Evolutionary conservation across 1,140 invertebrate species (phyloP), one percentile per base, ranked within the genome.

Genomic region (Protaetia brevitarsis): DNA sequence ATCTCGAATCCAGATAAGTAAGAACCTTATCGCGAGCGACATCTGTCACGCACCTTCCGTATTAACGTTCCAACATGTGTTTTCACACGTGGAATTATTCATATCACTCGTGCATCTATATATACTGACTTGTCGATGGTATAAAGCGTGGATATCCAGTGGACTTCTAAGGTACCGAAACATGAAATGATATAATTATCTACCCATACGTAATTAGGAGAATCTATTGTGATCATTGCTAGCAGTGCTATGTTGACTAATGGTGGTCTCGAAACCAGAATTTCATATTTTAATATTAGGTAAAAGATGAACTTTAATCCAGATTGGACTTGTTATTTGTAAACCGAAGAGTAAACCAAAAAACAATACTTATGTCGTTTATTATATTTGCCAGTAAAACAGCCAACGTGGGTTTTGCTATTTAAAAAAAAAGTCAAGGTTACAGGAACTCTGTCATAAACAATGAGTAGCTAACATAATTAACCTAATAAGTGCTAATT

Each of bases 41-140:
- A 69, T 69, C 68, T 67, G 57, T 69, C 68, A 69, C 68, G 68
- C 68, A 69, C 61, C 45, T 41, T 56, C 19, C 31, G 56, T 64
- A 69, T 67, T 69, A 69, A 66, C 41, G 68, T 27, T 34, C 60
- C 68, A 69, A 67, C 68, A 69, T 67, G 68, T 69, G 68, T 69
- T 69, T 69, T 69, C 68, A 69, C 68, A 69, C 68, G 68, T 67
- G 61, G 51, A 67, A 69, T 67, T 69, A 69, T 69, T 69, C 65
- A 66, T 69, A 34, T 28, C 61, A 63, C 26, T n/a, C 13, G 57
- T 23, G 57, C 45, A 63, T 69, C 64, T 69, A n/a, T n/a, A n/a
- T n/a, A n/a, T n/a, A 69, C 59, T 8, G 26, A 23, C 41, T 51
- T 51, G 28, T 37, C 41, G 63, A 66, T 69, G 64, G 19, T 51